A percentile compares a stretch with the other conserved stretches of the same genome.
Evolutionary conservation across 2,888 invertebrate genomes (phyloP).

Genomic region (Laspeyria flexula): DNA sequence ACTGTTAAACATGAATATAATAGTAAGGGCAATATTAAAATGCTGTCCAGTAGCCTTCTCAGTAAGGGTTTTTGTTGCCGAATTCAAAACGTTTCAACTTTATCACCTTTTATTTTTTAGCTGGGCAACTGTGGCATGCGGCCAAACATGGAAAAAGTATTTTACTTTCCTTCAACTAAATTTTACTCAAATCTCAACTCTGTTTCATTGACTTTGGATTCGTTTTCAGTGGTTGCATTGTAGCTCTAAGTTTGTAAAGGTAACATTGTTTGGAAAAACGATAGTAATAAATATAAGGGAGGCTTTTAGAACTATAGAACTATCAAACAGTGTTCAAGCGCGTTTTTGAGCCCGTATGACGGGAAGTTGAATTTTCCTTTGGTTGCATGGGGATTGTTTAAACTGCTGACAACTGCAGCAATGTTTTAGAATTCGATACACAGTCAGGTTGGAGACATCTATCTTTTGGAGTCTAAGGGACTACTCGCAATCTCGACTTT

Average conservation of each 20-base stretch:
- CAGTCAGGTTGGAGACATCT: neutral
- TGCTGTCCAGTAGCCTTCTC: constrained; percentile 10
- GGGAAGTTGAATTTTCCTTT: constrained; percentile 21
- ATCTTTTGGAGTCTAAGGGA: too few relatives aligned
- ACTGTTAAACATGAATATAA: constrained; percentile 1
- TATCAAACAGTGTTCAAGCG: constrained; percentile 50
- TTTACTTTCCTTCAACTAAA: constrained; percentile 19
- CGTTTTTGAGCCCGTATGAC: constrained; percentile 26
- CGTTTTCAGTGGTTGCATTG: constrained; percentile 25
- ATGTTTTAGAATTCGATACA: neutral
- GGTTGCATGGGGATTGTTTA: constrained; percentile 1
- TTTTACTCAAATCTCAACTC: constrained; percentile 38
- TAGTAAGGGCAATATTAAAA: constrained; percentile 13
- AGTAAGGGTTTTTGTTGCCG: constrained; percentile 49
- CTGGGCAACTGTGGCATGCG: constrained; percentile 68
- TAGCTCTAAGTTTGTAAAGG: constrained; percentile 49
- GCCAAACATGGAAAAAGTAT: constrained; percentile 63
- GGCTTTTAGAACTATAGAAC: constrained; percentile 69
- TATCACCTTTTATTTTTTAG: constrained; percentile 75
- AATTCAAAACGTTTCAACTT: constrained; percentile 68
- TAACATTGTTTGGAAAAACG: constrained; percentile 76
- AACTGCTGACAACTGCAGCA: neutral
- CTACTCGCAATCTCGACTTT: too few relatives aligned
- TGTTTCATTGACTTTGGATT: constrained; percentile 44
- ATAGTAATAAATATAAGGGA: constrained; percentile 77